Conservation (phyloP, 1,140 invertebrate species). For the Papilio aristodemus region DNA sequence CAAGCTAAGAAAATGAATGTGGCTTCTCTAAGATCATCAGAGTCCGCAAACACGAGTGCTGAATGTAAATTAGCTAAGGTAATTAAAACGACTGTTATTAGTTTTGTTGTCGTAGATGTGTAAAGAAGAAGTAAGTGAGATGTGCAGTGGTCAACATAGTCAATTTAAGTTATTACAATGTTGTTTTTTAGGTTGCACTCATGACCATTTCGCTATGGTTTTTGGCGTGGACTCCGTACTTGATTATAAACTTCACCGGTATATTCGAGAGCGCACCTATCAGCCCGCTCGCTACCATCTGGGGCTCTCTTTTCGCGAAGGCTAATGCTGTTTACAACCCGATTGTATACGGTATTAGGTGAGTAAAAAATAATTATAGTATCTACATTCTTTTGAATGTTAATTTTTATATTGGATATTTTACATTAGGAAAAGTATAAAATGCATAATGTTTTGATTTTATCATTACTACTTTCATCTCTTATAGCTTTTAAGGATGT, state of each 20-base stretch:
- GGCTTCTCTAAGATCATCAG: conserved; percentile 83
- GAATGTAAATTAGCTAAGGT: conserved; percentile 84
- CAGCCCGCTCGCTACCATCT: conserved; percentile 84
- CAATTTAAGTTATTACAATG: not conserved
- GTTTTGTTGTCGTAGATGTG: too few species aligned
- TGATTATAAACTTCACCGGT: conserved; percentile 86
- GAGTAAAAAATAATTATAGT: conserved; percentile 32
- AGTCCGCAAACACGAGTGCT: conserved; percentile 82
- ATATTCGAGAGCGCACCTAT: conserved; percentile 83
- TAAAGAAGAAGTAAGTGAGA: too few species aligned
- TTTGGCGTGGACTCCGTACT: conserved; percentile 88
- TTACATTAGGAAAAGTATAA: too few species aligned
- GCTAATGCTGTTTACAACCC: conserved; percentile 85
- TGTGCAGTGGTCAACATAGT: not conserved
- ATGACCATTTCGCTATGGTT: conserved; percentile 89
- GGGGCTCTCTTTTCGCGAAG: conserved; percentile 86
- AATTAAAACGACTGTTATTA: conserved; percentile 29
- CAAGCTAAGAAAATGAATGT: conserved; percentile 88
- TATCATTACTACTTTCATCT: too few species aligned
- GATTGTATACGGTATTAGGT: conserved; percentile 85
- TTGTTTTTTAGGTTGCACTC: conserved; percentile 82
- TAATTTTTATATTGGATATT: too few species aligned
- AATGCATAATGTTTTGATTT: too few species aligned
- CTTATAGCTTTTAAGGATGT: not conserved
- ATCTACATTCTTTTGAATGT: not conserved